phyloP scores from a whole-genome alignment of 2,113 vertebrate species.

The Lepus americanus region DNA sequence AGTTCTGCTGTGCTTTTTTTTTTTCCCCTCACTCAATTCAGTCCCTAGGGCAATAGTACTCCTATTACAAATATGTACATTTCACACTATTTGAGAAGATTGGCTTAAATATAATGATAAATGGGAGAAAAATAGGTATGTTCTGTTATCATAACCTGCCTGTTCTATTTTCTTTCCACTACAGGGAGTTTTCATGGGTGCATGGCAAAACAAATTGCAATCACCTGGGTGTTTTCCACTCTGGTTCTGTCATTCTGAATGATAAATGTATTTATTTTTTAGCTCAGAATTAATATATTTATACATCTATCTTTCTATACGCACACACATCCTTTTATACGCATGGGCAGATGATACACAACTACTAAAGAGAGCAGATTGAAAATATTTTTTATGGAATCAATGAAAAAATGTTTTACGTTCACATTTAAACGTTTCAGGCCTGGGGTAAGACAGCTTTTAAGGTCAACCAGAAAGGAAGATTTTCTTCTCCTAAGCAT shows the following conservation, averaged over 20 bases:
- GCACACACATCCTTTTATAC: conserved; percentile 14
- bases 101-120: conserved; percentile 80
- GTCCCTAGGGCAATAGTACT: conserved; percentile 51
- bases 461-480: conserved; percentile 85
- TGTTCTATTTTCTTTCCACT: conserved; percentile 83
- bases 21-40: conserved; percentile 50
- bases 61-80: conserved; percentile 76
- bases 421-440: conserved; percentile 76
- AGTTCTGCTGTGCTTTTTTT: conserved; percentile 68
- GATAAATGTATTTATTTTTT: conserved; percentile 71
- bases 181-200: conserved; percentile 77
- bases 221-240: conserved; percentile 70
- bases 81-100: conserved; percentile 79
- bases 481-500: conserved; percentile 84
- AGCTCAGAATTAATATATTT: conserved; percentile 71
- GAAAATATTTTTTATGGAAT: conserved; percentile 33
- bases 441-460: conserved; percentile 76
- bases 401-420: conserved; percentile 63
- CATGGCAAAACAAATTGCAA: conserved; percentile 79
- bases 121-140: conserved; percentile 76
- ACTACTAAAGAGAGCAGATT: conserved; percentile 39
- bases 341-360: conserved; percentile 35
- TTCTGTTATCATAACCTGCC: conserved; percentile 76
- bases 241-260: conserved; percentile 71
- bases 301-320: background rate